Evolutionary conservation across 2,113 vertebrate species (phyloP), one percentile per base, ranked within the genome.

Genomic region (Microtus oregoni): DNA sequence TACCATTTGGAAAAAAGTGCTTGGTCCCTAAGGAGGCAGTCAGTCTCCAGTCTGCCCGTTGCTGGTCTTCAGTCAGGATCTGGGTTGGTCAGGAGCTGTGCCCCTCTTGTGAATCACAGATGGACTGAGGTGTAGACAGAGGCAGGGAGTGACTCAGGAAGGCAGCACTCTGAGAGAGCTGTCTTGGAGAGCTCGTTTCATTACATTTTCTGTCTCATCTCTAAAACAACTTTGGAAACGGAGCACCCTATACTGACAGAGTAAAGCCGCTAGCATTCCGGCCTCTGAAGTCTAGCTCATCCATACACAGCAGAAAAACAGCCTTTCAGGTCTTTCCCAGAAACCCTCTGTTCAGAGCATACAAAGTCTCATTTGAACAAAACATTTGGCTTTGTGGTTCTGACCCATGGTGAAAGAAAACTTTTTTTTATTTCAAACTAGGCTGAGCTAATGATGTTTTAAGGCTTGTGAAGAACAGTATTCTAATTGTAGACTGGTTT

Each of bases 321-420:
- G 17, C 67, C 63, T 50, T 3, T 15, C 85, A 11, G 70, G 47
- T 17, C 77, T 92, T 86, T 81, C 78, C 83, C 91, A 92, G 78
- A 92, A 95, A 65, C 55, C 58, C 26, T 90, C 28, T 78, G 78
- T 75, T 91, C 67, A 72, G 78, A 55, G 32, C 52, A 89, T 89
- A 58, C 58, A 81, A 55, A 55, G 65, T 94, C 89, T 52, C 83
- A 89, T 50, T 89, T 90, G 61, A 86, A 76, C 70, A 96, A 94
- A 87, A 11, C 38, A 87, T 68, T 14, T 75, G 68, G 65, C 61
- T 41, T 89, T 89, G 73, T 92, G 90, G 76, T 55, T 91, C 78
- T 73, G 79, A 89, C 47, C 24, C 19, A 83, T 9, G 3, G 44
- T 94, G 22, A 92, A 90, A 91, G 44, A 10, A 93, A 91, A 90